Conservation (phyloP, 2,888 invertebrate species). For the Erannis defoliaria region DNA sequence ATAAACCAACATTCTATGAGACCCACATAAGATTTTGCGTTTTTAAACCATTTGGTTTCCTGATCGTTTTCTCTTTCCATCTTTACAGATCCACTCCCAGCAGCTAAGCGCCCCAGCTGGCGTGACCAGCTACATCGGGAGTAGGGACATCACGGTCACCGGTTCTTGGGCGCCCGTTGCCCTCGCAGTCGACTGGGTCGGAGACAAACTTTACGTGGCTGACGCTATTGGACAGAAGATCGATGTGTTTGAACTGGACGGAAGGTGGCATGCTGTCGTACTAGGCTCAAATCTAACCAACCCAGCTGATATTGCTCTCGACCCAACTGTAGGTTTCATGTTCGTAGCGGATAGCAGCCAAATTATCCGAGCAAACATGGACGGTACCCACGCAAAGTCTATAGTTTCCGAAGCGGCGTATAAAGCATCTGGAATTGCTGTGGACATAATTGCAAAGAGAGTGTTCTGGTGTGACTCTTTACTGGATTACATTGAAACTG, state of each 20-base stretch:
- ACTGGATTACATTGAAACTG: constrained; percentile 97
- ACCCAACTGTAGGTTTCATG: constrained; percentile 96
- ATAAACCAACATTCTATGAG: too few relatives aligned
- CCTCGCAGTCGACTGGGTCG: constrained; percentile 98
- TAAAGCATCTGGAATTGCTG: constrained; percentile 96
- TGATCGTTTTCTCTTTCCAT: constrained; percentile 5
- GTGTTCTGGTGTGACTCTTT: constrained; percentile 99
- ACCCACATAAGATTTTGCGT: too few relatives aligned
- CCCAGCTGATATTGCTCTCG: constrained; percentile 96
- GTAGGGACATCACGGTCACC: constrained; percentile 90
- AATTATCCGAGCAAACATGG: constrained; percentile 96
- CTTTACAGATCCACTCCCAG: constrained; percentile 87
- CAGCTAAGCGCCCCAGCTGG: constrained; percentile 79
- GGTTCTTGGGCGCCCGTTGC: constrained; percentile 96
- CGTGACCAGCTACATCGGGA: constrained; percentile 77
- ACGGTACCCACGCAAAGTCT: constrained; percentile 93
- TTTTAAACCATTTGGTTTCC: neutral
- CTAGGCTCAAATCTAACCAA: constrained; percentile 96
- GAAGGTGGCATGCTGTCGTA: constrained; percentile 95
- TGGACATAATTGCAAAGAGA: constrained; percentile 95
- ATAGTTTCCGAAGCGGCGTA: constrained; percentile 97
- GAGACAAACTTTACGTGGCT: constrained; percentile 97
- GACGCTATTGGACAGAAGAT: constrained; percentile 96
- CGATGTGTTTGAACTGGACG: constrained; percentile 96
- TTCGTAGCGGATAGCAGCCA: constrained; percentile 93